These are phyloP conservation scores for Lutraria lutraria DNA, from an alignment of 2,888 invertebrate species.

Conservation along the genomic window DNA sequence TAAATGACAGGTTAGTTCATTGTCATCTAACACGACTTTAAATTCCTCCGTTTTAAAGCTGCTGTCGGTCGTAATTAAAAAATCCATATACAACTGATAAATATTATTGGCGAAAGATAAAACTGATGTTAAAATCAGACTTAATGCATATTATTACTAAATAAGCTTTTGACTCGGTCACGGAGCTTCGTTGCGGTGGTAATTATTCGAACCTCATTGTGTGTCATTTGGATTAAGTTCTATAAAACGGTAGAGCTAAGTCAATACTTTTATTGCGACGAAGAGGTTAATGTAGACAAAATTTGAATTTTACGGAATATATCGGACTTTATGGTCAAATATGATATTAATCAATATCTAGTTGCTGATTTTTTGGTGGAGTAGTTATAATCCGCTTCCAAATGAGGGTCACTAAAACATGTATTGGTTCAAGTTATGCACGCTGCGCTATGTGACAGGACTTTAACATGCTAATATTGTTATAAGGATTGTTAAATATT, in stretches of 20 bases:
- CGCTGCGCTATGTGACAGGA: no score
- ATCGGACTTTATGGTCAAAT: no score
- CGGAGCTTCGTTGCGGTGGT: background rate
- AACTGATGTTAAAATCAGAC: background rate
- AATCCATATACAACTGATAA: constrained; percentile 10
- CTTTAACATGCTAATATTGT: no score
- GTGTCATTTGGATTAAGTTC: background rate
- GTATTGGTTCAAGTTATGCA: no score
- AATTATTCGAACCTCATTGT: background rate
- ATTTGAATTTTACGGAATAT: no score
- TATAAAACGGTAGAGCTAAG: background rate
- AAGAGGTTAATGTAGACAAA: background rate
- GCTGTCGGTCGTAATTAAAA: background rate
- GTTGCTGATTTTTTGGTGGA: no score
- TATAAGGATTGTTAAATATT: no score
- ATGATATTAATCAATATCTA: no score
- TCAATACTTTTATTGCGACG: background rate
- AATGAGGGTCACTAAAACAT: no score
- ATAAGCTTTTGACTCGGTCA: constrained; percentile 14
- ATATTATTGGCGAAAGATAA: background rate
- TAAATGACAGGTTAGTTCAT: background rate
- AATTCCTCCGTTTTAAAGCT: background rate
- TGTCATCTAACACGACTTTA: background rate
- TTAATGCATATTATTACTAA: constrained; percentile 5
- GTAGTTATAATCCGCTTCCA: no score